Base-by-base conservation (phyloP, 2,797 vertebrate genomes). In the Bradypodion ventrale region DNA sequence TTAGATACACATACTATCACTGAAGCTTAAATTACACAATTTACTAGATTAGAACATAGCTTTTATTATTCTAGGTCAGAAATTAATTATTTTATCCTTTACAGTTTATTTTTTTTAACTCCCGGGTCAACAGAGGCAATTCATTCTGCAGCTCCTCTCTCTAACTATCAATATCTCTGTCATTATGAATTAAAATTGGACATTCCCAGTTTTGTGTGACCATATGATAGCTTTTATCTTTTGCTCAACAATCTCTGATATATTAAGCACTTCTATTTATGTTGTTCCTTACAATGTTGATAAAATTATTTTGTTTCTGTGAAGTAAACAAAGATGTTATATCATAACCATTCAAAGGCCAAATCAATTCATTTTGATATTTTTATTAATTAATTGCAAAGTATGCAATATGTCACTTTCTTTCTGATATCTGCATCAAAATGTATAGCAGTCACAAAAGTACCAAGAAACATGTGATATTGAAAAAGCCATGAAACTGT, bases 401-500 rank as follows among this genome's bases (percentile, higher is more conserved):
- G 76, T 9, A 83, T 0, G 9, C 87, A 88, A 85, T 75, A 84
- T 0, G 0, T 69, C 87, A 37, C 23, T 69, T 77, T 76, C 68
- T 46, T 56, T 90, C 85, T 49, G 76, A 79, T 83, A 81, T 75
- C 49, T 86, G 32, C 0, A 60, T 27, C 42, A 66, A 42, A 42
- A 83, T 35, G 59, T 32, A 32, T 77, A 83, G 25, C 68, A 88
- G 88, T 23, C 73, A 88, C 49, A 79, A 91, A 90, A 83, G 77
- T 82, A 92, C 90, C 88, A 90, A 92, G 83, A 87, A 84, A 83
- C 13, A 25, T 0, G 3, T 12, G 42, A 84, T 78, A 92, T 84
- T 88, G 82, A 90, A 88, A 87, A 85, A 85, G 78, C 82, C 49
- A 88, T 75, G 83, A 59, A 32, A 75, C 86, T 29, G 85, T 88